Conservation (phyloP, 2,888 invertebrate species). For the Cyrtodaria siliqua region DNA sequence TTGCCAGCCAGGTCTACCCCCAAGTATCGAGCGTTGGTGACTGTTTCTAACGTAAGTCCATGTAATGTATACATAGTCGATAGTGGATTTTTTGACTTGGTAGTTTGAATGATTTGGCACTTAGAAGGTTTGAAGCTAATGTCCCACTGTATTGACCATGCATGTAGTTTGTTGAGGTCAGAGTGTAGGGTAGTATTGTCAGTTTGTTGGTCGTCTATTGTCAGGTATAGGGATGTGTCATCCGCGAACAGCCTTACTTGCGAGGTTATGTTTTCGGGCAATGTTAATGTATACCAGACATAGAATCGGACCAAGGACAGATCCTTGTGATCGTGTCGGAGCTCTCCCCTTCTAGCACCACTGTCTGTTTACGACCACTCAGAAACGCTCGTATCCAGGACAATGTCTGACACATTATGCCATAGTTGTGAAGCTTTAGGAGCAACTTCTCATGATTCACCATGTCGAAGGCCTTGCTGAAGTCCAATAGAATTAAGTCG, state of each 20-base stretch:
- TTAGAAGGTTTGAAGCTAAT: conserved; percentile 28
- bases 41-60: not conserved
- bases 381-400: too few relatives aligned
- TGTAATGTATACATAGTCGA: not conserved
- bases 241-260: conserved; percentile 34
- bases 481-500: too few relatives aligned
- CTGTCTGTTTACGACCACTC: not conserved
- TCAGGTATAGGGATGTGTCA: conserved; percentile 16
- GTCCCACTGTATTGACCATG: conserved; percentile 14
- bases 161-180: conserved; percentile 12
- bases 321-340: conserved; percentile 25
- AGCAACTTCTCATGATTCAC: too few relatives aligned
- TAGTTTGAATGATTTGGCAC: not conserved
- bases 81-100: not conserved
- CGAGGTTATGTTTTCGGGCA: conserved; percentile 8
- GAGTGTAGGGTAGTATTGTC: conserved; percentile 1
- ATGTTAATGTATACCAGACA: conserved; percentile 31
- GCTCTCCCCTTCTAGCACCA: not conserved
- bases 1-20: conserved; percentile 13
- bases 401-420: too few relatives aligned
- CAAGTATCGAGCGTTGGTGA: conserved; percentile 28
- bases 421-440: too few relatives aligned
- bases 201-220: not conserved
- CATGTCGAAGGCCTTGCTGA: too few relatives aligned
- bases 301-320: conserved; percentile 31